A percentile compares a stretch with the other conserved stretches of the same genome.
Evolutionary conservation across 2,113 vertebrate species (phyloP).

Genomic region (Excalfactoria chinensis): DNA sequence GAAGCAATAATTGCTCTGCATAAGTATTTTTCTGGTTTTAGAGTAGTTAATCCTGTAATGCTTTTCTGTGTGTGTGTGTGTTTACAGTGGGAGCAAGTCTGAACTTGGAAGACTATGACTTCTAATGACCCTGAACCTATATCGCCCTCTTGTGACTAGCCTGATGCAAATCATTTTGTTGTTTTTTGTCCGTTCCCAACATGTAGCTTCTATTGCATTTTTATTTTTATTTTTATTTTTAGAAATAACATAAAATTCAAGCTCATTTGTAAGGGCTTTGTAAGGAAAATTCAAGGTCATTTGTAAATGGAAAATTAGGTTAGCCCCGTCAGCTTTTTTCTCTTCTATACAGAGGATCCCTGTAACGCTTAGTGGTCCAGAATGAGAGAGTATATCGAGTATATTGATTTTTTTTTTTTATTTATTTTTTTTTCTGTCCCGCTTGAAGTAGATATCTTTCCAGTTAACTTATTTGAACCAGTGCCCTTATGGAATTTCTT

Average conservation of each 20-base stretch:
- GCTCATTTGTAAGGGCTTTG: not conserved
- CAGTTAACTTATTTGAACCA: not conserved
- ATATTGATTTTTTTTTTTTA: not conserved
- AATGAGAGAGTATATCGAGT: not conserved
- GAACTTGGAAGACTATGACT: rapidly evolving
- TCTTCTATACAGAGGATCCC: not conserved
- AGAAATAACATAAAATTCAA: not conserved
- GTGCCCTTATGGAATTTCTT: not conserved
- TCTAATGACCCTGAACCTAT: not conserved
- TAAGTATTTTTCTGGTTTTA: not conserved
- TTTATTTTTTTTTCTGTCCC: rapidly evolving
- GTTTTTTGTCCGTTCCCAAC: rapidly evolving
- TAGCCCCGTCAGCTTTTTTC: not conserved
- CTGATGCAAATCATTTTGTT: not conserved
- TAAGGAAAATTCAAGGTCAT: not conserved
- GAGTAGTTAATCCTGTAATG: not conserved
- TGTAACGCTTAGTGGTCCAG: rapidly evolving
- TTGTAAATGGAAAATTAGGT: not conserved
- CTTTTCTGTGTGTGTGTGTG: not conserved
- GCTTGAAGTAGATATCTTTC: not conserved
- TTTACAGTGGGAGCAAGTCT: not conserved
- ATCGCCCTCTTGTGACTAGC: constrained; percentile 36
- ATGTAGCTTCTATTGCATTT: not conserved
- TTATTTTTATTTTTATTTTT: not conserved
- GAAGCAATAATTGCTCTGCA: not conserved